A percentile compares a stretch with the other conserved stretches of the same genome.
These are phyloP conservation scores for Hermodice carunculata DNA, from an alignment of 2,888 invertebrate species.

Conservation along the genomic window DNA sequence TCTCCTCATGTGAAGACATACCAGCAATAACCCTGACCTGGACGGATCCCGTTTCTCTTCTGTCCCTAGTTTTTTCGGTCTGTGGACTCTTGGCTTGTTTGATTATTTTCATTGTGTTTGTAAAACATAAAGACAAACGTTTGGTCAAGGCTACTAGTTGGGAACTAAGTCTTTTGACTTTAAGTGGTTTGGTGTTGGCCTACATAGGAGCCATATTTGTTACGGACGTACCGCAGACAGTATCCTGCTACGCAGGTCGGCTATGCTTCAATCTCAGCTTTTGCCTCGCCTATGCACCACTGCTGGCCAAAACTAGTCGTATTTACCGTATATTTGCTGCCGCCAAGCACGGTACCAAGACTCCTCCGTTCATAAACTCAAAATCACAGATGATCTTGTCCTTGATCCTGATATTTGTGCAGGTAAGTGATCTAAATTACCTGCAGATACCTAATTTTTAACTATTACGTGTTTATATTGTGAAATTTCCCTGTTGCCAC, in stretches of 20 bases:
- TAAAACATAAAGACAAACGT: constrained; percentile 1
- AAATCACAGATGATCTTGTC: neutral
- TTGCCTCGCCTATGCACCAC: constrained; percentile 18
- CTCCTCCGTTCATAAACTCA: neutral
- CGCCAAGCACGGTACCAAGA: neutral
- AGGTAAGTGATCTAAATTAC: too few species aligned
- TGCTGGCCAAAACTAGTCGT: constrained; percentile 18
- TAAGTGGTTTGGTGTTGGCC: neutral
- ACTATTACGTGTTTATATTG: too few species aligned
- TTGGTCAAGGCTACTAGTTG: constrained; percentile 10
- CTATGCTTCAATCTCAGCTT: constrained; percentile 19
- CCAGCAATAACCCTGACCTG: neutral
- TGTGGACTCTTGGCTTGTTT: neutral
- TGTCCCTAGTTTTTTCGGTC: neutral
- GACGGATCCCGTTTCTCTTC: constrained; percentile 6
- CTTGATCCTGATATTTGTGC: too few species aligned
- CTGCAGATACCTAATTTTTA: too few species aligned
- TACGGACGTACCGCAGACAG: neutral
- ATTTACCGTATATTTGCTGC: constrained; percentile 6
- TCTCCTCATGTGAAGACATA: constrained; percentile 2
- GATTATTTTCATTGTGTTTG: neutral
- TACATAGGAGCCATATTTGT: constrained; percentile 7
- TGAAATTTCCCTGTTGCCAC: too few species aligned
- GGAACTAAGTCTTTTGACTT: constrained; percentile 9
- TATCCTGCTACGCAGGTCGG: constrained; percentile 10